phyloP scores from a whole-genome alignment of 2,797 vertebrate genomes.

The Pseudotriccus pelzelni region DNA sequence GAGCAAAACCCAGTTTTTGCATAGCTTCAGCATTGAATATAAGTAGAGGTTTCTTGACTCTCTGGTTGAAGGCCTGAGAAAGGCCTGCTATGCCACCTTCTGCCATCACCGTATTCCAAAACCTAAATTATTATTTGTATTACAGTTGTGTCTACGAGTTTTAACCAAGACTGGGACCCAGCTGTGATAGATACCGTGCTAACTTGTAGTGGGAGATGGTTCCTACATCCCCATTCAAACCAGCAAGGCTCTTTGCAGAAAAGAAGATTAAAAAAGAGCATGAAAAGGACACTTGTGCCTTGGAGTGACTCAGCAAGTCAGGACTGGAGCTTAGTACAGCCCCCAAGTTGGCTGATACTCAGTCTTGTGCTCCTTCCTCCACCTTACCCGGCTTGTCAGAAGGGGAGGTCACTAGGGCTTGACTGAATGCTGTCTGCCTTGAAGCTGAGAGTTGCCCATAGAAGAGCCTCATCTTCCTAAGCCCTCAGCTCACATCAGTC shows the following conservation, averaged over 20 bases:
- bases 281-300: neutral
- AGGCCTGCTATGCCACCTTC: neutral
- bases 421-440: neutral
- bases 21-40: neutral
- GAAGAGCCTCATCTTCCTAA: neutral
- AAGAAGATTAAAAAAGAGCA: neutral
- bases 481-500: neutral
- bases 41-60: constrained; percentile 36
- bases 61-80: neutral
- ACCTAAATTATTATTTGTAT: constrained; percentile 35
- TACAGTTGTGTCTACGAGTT: neutral
- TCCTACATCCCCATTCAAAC: neutral
- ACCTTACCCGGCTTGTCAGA: neutral
- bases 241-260: neutral
- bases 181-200: neutral
- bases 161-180: neutral
- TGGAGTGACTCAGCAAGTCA: neutral
- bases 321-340: neutral
- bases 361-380: neutral
- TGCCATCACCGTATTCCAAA: neutral
- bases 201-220: neutral
- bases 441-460: neutral
- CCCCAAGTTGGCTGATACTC: neutral
- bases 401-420: neutral
- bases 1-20: constrained; percentile 12